phyloP scores from a whole-genome alignment of 2,888 invertebrate species.

The Eristalinus sepulchralis region DNA sequence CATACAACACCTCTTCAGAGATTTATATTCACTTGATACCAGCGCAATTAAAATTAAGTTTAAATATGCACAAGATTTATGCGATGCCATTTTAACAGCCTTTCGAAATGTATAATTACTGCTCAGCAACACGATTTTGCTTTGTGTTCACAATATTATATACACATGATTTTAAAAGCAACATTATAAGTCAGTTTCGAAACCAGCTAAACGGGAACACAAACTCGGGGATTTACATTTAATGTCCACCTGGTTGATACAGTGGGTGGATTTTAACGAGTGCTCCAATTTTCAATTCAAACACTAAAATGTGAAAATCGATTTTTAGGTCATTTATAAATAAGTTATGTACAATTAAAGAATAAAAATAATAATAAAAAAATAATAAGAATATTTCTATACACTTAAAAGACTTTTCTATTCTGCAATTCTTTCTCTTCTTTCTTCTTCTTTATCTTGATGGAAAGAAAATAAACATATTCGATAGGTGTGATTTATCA shows the following conservation, averaged over 20 bases:
- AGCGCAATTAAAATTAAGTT: no score
- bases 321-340: not conserved
- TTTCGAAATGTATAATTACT: not conserved
- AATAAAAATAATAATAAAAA: not conserved
- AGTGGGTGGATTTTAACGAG: not conserved
- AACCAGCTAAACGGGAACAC: not conserved
- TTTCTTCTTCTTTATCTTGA: no score
- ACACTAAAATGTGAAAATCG: not conserved
- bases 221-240: not conserved
- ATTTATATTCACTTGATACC: no score
- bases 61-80: not conserved
- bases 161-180: no score
- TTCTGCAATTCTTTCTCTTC: no score
- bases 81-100: not conserved
- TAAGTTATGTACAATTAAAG: no score
- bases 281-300: not conserved
- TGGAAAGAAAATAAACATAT: no score
- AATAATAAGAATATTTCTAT: not conserved
- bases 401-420: no score
- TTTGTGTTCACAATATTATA: not conserved
- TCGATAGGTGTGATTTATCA: no score
- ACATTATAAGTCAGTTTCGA: not conserved
- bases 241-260: not conserved
- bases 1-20: no score
- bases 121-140: not conserved